Percentiles rank a stretch among this genome's conserved stretches.
Evolutionary conservation across 2,113 vertebrate genomes (phyloP).

Genomic region (Tetrao urogallus): DNA sequence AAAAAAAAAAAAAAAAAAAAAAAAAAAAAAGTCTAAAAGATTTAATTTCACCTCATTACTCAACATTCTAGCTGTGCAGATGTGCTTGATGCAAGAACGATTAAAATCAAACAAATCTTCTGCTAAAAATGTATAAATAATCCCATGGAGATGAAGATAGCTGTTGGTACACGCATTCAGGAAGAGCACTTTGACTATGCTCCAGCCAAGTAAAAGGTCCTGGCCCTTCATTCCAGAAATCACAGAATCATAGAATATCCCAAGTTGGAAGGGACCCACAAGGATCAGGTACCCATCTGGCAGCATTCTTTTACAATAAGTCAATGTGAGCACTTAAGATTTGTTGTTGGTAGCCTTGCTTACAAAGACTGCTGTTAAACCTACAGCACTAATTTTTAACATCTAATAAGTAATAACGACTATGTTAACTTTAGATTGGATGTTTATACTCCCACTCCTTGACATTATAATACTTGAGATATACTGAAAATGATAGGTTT

Average conservation of each 20-base stretch:
- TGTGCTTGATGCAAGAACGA: background rate
- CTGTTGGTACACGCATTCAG: background rate
- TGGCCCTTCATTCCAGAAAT: background rate
- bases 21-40: background rate
- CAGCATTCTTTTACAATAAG: background rate
- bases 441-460: background rate
- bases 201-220: background rate
- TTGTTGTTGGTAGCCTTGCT: background rate
- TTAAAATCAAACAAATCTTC: conserved; percentile 46
- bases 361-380: background rate
- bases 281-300: background rate
- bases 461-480: background rate
- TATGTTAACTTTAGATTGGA: background rate
- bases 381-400: background rate
- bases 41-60: background rate
- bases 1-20: background rate
- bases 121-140: background rate
- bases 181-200: background rate
- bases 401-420: background rate
- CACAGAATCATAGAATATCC: no score
- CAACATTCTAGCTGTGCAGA: background rate
- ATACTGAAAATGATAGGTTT: background rate
- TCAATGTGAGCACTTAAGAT: background rate
- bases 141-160: conserved; percentile 3
- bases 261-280: no score